These are phyloP conservation scores for Bradypodion pumilum DNA, from an alignment of 2,797 vertebrate genomes.

Conservation along the genomic window DNA sequence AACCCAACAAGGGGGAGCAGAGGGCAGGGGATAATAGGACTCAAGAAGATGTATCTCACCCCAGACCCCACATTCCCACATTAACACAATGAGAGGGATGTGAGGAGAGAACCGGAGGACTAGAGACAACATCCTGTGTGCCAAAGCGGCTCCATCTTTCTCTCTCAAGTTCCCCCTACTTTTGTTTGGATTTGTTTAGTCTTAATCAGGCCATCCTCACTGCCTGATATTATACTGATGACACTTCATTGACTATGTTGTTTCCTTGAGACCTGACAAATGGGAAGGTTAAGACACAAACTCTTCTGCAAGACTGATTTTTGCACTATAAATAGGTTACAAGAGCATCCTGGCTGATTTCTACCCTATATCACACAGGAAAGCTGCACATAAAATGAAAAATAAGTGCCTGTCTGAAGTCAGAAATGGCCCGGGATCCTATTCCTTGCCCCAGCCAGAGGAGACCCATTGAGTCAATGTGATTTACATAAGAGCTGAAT, in stretches of 20 bases:
- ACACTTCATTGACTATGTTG: not conserved
- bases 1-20: not conserved
- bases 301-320: not conserved
- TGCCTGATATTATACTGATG: not conserved
- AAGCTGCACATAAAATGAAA: not conserved
- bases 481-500: too few species aligned
- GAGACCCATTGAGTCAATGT: too few species aligned
- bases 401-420: too few species aligned
- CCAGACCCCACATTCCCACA: conserved; percentile 13
- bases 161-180: not conserved
- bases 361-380: not conserved
- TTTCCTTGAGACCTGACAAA: not conserved
- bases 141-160: not conserved
- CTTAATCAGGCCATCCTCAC: not conserved
- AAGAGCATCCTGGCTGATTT: not conserved
- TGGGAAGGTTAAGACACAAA: not conserved
- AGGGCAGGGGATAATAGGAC: conserved; percentile 33
- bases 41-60: not conserved
- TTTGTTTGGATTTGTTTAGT: not conserved
- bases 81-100: not conserved
- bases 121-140: not conserved
- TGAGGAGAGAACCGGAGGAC: not conserved
- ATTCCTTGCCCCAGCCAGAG: too few species aligned
- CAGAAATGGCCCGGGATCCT: not conserved
- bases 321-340: not conserved